Percentiles rank a stretch among this genome's conserved stretches.
Evolutionary conservation across 2,113 vertebrate species (phyloP).

Genomic region (Cochlearius cochlearius): DNA sequence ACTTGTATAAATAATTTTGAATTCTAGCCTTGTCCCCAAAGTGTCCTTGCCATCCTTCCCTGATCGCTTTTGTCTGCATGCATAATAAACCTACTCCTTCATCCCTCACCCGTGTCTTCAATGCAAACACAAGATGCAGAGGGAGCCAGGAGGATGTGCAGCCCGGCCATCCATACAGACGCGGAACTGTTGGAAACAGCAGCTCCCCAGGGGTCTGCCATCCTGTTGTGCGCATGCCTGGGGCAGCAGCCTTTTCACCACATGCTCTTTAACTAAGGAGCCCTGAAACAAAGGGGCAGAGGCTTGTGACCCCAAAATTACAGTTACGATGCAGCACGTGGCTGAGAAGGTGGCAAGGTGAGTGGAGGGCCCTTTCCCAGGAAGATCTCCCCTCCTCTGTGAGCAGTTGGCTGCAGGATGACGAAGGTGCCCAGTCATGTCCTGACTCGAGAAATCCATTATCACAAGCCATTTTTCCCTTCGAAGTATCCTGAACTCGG

Average conservation of each 20-base stretch:
- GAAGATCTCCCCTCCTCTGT: neutral
- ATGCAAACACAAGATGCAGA: neutral
- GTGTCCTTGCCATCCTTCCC: constrained; percentile 27
- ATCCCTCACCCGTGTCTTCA: neutral
- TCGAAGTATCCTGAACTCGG: neutral
- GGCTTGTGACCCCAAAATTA: neutral
- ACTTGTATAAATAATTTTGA: neutral
- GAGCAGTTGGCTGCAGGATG: neutral
- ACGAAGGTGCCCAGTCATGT: neutral
- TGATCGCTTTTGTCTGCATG: constrained; percentile 21
- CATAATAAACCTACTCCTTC: constrained; percentile 18
- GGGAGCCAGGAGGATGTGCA: neutral
- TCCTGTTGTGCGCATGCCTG: neutral
- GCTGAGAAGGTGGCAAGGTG: neutral
- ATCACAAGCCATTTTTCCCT: neutral
- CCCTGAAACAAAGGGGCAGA: neutral
- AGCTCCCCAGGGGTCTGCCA: neutral
- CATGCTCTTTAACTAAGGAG: neutral
- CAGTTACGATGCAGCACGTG: rapidly evolving
- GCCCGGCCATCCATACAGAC: neutral
- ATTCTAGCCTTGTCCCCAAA: constrained; percentile 24
- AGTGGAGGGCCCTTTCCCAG: neutral
- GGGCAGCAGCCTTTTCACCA: neutral
- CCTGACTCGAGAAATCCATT: neutral
- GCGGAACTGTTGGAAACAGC: neutral